A percentile compares a stretch with the other conserved stretches of the same genome.
Conservation (phyloP, 1,140 invertebrate species). For the Lepidotrigona ventralis region DNA sequence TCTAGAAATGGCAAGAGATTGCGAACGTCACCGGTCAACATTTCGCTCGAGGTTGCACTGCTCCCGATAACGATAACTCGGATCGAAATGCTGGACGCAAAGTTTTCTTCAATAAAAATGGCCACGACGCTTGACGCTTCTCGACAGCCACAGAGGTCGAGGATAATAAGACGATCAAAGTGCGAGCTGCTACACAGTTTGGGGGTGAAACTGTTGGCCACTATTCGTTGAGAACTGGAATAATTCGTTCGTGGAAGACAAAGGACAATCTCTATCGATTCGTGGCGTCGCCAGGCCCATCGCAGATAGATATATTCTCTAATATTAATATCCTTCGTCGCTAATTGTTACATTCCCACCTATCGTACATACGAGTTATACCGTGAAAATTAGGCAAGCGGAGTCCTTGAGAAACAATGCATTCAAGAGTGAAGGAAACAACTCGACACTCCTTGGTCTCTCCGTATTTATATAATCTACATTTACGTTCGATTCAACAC, state of each 20-base stretch:
- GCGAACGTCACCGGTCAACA: no score
- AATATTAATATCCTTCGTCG: neutral
- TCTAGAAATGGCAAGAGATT: slow-evolving; percentile 1
- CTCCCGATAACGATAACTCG: no score
- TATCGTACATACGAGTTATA: slow-evolving; percentile 47
- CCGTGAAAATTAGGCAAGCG: slow-evolving; percentile 55
- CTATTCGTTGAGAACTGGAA: slow-evolving; percentile 29
- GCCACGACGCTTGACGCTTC: slow-evolving; percentile 11
- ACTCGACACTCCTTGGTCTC: slow-evolving; percentile 59
- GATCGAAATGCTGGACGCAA: no score
- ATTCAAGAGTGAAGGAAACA: slow-evolving; percentile 18
- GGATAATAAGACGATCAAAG: no score
- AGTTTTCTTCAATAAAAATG: no score
- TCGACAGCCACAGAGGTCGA: neutral
- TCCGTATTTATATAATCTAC: slow-evolving; percentile 53
- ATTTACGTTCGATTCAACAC: slow-evolving; percentile 31
- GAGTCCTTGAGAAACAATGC: slow-evolving; percentile 15
- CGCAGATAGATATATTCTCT: slow-evolving; percentile 32
- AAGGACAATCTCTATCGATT: neutral
- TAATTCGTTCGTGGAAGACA: slow-evolving; percentile 57
- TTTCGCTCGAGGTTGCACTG: no score
- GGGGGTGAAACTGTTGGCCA: slow-evolving; percentile 23
- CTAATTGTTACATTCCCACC: slow-evolving; percentile 32
- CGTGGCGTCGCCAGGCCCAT: slow-evolving; percentile 37
- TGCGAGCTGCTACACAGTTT: no score